Evolutionary conservation across 2,113 vertebrate genomes (phyloP).

Genomic region (Gallinago undulata): DNA sequence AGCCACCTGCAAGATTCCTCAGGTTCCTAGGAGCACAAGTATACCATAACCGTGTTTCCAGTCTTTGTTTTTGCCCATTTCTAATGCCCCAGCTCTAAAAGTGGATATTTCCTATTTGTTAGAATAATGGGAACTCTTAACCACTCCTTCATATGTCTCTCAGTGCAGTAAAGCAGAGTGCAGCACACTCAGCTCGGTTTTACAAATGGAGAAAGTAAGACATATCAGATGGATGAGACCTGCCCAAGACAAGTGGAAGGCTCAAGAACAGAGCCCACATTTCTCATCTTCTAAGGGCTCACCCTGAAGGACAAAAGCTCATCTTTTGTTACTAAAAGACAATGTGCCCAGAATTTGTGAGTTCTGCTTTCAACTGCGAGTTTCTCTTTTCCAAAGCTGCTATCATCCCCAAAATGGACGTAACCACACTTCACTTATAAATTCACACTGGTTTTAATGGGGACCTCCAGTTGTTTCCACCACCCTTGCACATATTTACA

Average conservation of each 20-base stretch:
- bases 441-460: not conserved
- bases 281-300: not conserved
- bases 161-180: not conserved
- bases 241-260: not conserved
- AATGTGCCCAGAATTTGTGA: not conserved
- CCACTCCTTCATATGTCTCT: not conserved
- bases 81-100: not conserved
- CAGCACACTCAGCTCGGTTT: not conserved
- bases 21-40: not conserved
- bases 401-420: not conserved
- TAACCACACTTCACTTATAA: not conserved
- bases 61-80: not conserved
- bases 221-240: not conserved
- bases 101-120: not conserved
- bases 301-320: not conserved
- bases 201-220: not conserved
- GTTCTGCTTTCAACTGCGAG: not conserved
- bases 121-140: not conserved
- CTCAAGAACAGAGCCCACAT: not conserved
- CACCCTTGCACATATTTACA: not conserved
- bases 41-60: accelerated
- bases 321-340: not conserved
- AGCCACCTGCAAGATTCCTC: not conserved
- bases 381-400: not conserved
- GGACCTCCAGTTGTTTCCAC: not conserved